Base-by-base conservation (phyloP, 2,797 vertebrate genomes). In the Ptychadena robeensis region DNA sequence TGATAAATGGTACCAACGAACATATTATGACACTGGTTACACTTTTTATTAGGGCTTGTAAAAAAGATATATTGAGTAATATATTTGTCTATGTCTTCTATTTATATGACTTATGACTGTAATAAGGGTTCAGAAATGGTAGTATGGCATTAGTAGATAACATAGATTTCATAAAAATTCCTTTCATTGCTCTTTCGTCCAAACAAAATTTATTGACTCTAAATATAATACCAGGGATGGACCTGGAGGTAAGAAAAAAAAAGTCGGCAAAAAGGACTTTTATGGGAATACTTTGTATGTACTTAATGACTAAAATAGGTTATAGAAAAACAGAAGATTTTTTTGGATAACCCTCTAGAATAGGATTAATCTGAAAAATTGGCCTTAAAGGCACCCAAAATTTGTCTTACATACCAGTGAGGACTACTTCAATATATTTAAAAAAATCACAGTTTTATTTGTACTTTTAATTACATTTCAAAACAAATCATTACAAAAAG, bases 1-100 rank as follows among this genome's bases (percentile, higher is more conserved):
- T 53, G 68, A 78, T 72, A 25, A 10, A 76, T 53, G n/a, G n/a
- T 31, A 25, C 12, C 7, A 34, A 0, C n/a, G n/a, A 37, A 25
- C n/a, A 9, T 28, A 28, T 12, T 61, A 28, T 61, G 59, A 10
- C 59, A 25, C 28, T 27, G 25, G n/a, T 9, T 27, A 9, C 2
- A 27, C 25, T 25, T 61, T 61, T 61, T 61, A 61, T 61, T 61
- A 61, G 59, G 11, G 59, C 59, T 27, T 61, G 59, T 61, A 61
- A 28, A 14, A 61, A 25, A 61, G n/a, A 61, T 61, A 4, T 61
- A 75, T 82, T 40, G 34, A 61, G 32, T 32, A 82, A 69, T 82
- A 68, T 30, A 75, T 73, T 28, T 25, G 44, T 68, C 80, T 40
- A 10, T 57, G 44, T 38, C 34, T 32, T 68, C 22, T 59, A 59